A percentile compares a stretch with the other conserved stretches of the same genome.
phyloP scores from a whole-genome alignment of 1,140 invertebrate species.

The Aphelinus atriplicis region DNA sequence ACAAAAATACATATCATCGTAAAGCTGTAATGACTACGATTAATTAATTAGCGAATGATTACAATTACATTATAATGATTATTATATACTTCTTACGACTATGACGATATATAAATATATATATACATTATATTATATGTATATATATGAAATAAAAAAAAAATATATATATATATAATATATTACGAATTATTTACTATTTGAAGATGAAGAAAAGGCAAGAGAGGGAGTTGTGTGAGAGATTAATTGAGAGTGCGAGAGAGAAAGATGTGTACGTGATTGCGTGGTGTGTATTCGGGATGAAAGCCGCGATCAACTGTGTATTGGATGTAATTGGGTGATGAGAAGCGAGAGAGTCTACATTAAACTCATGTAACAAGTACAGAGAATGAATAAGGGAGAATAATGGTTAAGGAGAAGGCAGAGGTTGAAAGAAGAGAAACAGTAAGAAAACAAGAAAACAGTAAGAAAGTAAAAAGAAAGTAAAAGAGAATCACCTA shows the following conservation, averaged over 20 bases:
- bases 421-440: not conserved
- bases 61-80: slow-evolving; percentile 43
- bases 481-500: slow-evolving; percentile 43
- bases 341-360: not conserved
- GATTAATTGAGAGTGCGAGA: slow-evolving; percentile 5
- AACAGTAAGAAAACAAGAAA: slow-evolving; percentile 31
- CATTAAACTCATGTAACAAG: slow-evolving; percentile 3
- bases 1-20: slow-evolving; percentile 67
- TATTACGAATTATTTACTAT: slow-evolving; percentile 43
- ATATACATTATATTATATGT: too few species aligned
- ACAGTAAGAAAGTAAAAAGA: slow-evolving; percentile 34
- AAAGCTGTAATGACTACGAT: slow-evolving; percentile 46
- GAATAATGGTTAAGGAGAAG: not conserved
- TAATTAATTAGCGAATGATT: slow-evolving; percentile 40
- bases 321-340: slow-evolving; percentile 9
- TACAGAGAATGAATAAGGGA: not conserved
- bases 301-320: not conserved
- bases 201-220: slow-evolving; percentile 8
- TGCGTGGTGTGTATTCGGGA: not conserved
- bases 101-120: slow-evolving; percentile 44
- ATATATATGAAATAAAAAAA: too few species aligned
- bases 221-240: not conserved
- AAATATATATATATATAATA: slow-evolving; percentile 42
- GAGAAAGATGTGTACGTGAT: not conserved
- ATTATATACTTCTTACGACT: slow-evolving; percentile 40